A percentile compares a stretch with the other conserved stretches of the same genome.
These are phyloP conservation scores for Carollia perspicillata DNA, from an alignment of 2,113 vertebrate genomes.

Conservation along the genomic window DNA sequence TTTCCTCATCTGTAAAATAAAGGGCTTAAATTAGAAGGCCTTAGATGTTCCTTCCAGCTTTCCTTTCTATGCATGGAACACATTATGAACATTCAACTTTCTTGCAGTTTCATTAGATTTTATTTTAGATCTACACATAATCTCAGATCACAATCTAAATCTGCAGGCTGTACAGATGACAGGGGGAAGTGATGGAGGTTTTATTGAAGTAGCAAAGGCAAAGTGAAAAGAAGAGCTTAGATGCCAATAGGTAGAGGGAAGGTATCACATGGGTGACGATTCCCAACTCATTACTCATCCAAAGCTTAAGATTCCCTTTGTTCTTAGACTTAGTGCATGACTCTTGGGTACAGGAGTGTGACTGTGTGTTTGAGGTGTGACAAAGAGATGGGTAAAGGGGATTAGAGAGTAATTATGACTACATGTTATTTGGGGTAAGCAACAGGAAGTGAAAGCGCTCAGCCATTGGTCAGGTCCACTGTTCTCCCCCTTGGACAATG, in stretches of 20 bases:
- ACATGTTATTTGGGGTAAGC: neutral
- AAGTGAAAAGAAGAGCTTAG: neutral
- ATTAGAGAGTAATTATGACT: neutral
- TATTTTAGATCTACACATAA: slow-evolving; percentile 36
- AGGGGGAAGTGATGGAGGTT: neutral
- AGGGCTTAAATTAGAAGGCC: slow-evolving; percentile 76
- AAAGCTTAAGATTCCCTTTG: neutral
- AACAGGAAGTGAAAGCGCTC: neutral
- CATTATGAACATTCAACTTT: slow-evolving; percentile 49
- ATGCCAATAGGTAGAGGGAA: neutral
- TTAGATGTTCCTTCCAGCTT: slow-evolving; percentile 61
- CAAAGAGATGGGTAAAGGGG: neutral
- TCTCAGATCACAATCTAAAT: slow-evolving; percentile 26
- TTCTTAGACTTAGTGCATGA: neutral
- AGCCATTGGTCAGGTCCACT: neutral
- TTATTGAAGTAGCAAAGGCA: neutral
- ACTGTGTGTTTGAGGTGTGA: neutral
- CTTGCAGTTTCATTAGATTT: slow-evolving; percentile 26
- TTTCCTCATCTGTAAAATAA: slow-evolving; percentile 79
- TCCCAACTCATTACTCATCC: neutral
- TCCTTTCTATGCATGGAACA: slow-evolving; percentile 50
- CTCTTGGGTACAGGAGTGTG: neutral
- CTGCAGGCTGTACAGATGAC: neutral
- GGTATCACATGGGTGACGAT: neutral
- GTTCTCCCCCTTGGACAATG: neutral